Evolutionary conservation across 2,113 vertebrate genomes (phyloP), one percentile per base, ranked within the genome.

Genomic region (Heliornis fulica): DNA sequence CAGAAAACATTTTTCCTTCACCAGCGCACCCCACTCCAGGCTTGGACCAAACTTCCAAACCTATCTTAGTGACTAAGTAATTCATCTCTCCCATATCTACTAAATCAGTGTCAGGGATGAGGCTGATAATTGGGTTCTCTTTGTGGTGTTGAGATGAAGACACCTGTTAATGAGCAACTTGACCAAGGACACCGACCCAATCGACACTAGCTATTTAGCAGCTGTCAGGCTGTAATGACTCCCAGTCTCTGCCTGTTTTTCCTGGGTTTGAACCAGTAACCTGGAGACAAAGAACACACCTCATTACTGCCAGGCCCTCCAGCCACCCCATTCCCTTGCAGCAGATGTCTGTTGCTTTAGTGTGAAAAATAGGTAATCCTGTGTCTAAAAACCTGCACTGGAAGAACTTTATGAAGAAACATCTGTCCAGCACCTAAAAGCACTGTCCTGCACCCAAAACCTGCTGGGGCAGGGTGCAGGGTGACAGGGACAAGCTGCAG

Each of bases 141-240:
- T 91, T 81, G 72, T 75, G 63, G 32, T 57, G 54, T 50, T 88
- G 57, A 83, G 70, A 36, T 40, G 57, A 2, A 2, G 53, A 76
- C 88, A 95, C 63, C 83, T 92, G 90, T 81, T 94, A 91, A 80
- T 80, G 48, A 83, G 82, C 69, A 90, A 77, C 64, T 14, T 79
- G 81, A 88, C 88, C 57, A 61, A 70, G 45, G 77, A 65, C 85
- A 76, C 15, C 2, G 9, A 76, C 60, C 60, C 75, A 38, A 4
- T 19, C 90, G 88, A 81, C 85, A 83, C 40, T n/a, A 59, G 53
- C 64, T 69, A 57, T 78, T 89, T 86, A 94, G 80, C 93, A 96
- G 94, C 88, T 95, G 93, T 79, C 90, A 83, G 78, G 89, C n/a
- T 9, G 63, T 60, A 72, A 86, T 40, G 59, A 64, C 57, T 89